phyloP scores from a whole-genome alignment of 2,888 invertebrate species.

The Andrena minutula region DNA sequence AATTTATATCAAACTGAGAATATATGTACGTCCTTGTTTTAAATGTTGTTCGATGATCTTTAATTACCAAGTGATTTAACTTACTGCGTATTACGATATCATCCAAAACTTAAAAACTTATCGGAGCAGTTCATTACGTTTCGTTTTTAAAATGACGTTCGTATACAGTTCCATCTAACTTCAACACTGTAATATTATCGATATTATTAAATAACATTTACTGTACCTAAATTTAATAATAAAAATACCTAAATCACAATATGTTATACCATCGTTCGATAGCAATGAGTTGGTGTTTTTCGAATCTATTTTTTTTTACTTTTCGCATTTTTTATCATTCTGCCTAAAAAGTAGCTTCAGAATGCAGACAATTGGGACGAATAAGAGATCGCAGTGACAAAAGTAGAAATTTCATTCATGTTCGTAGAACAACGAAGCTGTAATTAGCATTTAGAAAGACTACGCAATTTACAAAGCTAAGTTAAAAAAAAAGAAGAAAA shows the following conservation, averaged over 20 bases:
- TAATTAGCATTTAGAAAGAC: constrained; percentile 53
- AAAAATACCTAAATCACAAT: constrained; percentile 84
- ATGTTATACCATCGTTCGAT: constrained; percentile 74
- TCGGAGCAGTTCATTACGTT: constrained; percentile 70
- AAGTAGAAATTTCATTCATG: constrained; percentile 47
- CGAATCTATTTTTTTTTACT: constrained; percentile 72
- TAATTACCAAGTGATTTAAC: constrained; percentile 32
- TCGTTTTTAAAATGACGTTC: constrained; percentile 71
- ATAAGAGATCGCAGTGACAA: constrained; percentile 71
- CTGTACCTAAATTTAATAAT: constrained; percentile 81
- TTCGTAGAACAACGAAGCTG: constrained; percentile 58
- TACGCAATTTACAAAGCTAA: constrained; percentile 70
- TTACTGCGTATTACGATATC: constrained; percentile 12
- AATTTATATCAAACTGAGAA: constrained; percentile 37
- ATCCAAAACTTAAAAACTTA: constrained; percentile 41
- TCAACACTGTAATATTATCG: constrained; percentile 78
- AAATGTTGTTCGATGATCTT: constrained; percentile 12
- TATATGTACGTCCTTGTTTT: constrained; percentile 1
- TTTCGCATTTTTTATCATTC: constrained; percentile 65
- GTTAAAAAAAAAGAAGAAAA: constrained; percentile 38
- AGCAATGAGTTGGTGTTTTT: constrained; percentile 69
- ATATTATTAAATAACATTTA: constrained; percentile 83
- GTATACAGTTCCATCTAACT: constrained; percentile 70
- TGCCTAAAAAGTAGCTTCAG: constrained; percentile 50
- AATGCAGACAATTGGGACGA: constrained; percentile 55